These are phyloP conservation scores for Pherbina coryleti DNA, from an alignment of 2,888 invertebrate genomes.

Conservation along the genomic window DNA sequence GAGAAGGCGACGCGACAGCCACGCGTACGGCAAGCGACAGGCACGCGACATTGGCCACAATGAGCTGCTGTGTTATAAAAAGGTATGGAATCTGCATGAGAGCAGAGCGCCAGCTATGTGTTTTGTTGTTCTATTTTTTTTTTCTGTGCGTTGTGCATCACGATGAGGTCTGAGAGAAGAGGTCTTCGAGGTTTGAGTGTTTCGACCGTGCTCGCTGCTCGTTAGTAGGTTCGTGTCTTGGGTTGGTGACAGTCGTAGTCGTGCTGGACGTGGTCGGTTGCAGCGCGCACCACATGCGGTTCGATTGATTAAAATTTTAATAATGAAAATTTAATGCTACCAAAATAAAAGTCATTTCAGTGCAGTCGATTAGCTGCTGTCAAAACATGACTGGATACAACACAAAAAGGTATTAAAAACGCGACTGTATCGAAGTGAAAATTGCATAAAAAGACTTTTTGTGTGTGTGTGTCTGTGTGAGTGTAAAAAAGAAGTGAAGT, in stretches of 20 bases:
- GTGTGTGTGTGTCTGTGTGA: too few species aligned
- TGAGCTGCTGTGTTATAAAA: conserved; percentile 40
- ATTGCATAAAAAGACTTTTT: too few species aligned
- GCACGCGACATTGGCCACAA: conserved; percentile 43
- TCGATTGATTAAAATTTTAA: too few species aligned
- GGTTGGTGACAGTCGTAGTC: not conserved
- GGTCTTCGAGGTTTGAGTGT: not conserved
- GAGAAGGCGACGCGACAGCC: not conserved
- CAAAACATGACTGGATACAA: not conserved
- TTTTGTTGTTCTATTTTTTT: not conserved
- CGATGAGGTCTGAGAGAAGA: not conserved
- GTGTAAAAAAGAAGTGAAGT: too few species aligned
- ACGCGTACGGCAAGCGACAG: conserved; percentile 4
- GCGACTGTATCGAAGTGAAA: not conserved
- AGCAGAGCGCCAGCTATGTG: not conserved
- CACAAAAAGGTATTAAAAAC: not conserved
- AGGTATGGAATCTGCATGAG: conserved; percentile 40
- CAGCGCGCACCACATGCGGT: not conserved
- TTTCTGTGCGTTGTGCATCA: not conserved
- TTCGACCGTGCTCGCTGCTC: not conserved
- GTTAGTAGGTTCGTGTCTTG: conserved; percentile 9
- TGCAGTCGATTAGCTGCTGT: not conserved
- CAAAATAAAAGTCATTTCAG: too few species aligned
- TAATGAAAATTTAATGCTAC: too few species aligned
- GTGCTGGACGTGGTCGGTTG: not conserved